phyloP scores from a whole-genome alignment of 2,113 vertebrate genomes.

The Saimiri boliviensis region DNA sequence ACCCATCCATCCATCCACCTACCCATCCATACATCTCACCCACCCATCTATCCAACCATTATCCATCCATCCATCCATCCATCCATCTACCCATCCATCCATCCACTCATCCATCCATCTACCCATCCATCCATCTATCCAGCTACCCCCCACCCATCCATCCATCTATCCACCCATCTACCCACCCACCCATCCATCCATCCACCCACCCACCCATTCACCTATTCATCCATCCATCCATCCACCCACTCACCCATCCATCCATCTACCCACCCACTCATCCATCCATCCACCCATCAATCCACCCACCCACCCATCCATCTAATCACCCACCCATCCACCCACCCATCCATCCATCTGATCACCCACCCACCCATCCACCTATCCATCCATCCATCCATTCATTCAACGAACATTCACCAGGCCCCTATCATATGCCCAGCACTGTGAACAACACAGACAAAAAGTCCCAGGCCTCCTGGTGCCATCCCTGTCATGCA shows the following conservation, averaged over 20 bases:
- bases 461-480: neutral
- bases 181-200: rapidly evolving
- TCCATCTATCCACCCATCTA: rapidly evolving
- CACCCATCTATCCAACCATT: rapidly evolving
- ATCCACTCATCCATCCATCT: too few relatives aligned
- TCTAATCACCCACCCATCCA: too few relatives aligned
- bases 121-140: too few relatives aligned
- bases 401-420: neutral
- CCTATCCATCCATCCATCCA: neutral
- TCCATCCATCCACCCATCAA: rapidly evolving
- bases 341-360: too few relatives aligned
- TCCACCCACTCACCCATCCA: rapidly evolving
- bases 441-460: neutral
- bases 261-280: rapidly evolving
- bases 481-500: too few relatives aligned
- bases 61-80: too few relatives aligned
- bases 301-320: rapidly evolving
- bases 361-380: too few relatives aligned
- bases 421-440: neutral
- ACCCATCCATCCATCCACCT: too few relatives aligned
- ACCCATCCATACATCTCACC: neutral
- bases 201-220: rapidly evolving
- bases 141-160: too few relatives aligned
- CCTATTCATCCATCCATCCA: rapidly evolving
- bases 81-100: rapidly evolving